Evolutionary conservation across 2,797 vertebrate genomes (phyloP).

Genomic region (Sebastes jordani): DNA sequence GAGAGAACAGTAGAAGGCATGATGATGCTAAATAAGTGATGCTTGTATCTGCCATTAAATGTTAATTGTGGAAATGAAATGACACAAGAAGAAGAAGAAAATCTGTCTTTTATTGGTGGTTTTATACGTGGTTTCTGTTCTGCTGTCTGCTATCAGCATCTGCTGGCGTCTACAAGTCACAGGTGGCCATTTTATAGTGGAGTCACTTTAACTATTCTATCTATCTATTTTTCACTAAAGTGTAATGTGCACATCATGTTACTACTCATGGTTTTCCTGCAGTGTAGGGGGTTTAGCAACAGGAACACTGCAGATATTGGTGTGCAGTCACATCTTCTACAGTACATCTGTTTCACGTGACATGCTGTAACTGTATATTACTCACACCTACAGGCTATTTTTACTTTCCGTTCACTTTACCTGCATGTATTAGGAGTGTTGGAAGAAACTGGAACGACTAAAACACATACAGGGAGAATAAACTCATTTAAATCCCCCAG

Average conservation of each 20-base stretch:
- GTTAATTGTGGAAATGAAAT: constrained; percentile 11
- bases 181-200: neutral
- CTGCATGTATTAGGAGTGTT: constrained; percentile 8
- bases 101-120: neutral
- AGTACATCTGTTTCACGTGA: neutral
- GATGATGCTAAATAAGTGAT: neutral
- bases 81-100: neutral
- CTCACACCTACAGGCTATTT: constrained; percentile 16
- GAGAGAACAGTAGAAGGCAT: neutral
- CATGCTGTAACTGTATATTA: constrained; percentile 13
- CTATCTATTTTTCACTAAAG: neutral
- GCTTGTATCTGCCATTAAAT: neutral
- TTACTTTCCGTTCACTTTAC: constrained; percentile 4
- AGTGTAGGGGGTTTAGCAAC: neutral
- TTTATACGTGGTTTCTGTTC: neutral
- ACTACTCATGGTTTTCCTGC: neutral
- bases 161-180: neutral
- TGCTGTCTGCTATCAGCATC: neutral
- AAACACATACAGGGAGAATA: neutral
- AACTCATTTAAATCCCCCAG: neutral
- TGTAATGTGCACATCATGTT: neutral
- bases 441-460: neutral
- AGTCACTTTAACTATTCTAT: neutral
- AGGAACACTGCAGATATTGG: neutral
- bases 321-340: neutral